Evolutionary conservation across 2,888 invertebrate species (phyloP), one percentile per base, ranked within the genome.

Genomic region (Acleris holmiana): DNA sequence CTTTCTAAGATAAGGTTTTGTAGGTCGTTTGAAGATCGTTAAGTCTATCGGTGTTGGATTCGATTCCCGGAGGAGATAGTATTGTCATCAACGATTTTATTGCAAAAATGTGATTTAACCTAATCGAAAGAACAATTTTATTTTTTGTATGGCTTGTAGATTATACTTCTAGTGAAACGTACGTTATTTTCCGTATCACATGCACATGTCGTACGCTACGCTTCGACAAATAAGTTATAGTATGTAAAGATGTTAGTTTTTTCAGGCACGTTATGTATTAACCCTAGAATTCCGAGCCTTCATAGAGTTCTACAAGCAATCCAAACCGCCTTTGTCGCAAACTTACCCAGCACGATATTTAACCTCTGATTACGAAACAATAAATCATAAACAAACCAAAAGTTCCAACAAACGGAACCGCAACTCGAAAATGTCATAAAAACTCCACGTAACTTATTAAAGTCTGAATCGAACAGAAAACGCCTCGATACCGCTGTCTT

Each of bases 1-100:
- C 73, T 75, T 73, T 71, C 75, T 70, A 73, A 86, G 90, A 91
- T 91, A 91, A 90, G 87, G 84, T 86, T 88, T 84, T 84, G 82
- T 84, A 81, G 82, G 86, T 85, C 86, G 86, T 88, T 86, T 87
- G 85, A 82, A 78, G 80, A 80, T 83, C 65, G 68, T 67, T 67
- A 63, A 61, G 60, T 64, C 56, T 68, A 56, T 40, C 48, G 54
- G 15, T 60, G 62, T 57, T 56, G 62, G 66, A 59, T 69, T 68
- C 66, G 63, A 66, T 58, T 67, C 68, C 53, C 18, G 40, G 60
- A 15, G 40, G 29, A 46, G 48, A 65, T 48, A 57, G 44, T 62
- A 51, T 54, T 50, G 44, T 51, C 29, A 53, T 35, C 40, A 41
- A 40, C 23, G n/a, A 3, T 18, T 54, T 46, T 8, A 23, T 58